These are phyloP conservation scores for Arnoldichthys spilopterus DNA, from an alignment of 2,797 vertebrate genomes.

Conservation along the genomic window DNA sequence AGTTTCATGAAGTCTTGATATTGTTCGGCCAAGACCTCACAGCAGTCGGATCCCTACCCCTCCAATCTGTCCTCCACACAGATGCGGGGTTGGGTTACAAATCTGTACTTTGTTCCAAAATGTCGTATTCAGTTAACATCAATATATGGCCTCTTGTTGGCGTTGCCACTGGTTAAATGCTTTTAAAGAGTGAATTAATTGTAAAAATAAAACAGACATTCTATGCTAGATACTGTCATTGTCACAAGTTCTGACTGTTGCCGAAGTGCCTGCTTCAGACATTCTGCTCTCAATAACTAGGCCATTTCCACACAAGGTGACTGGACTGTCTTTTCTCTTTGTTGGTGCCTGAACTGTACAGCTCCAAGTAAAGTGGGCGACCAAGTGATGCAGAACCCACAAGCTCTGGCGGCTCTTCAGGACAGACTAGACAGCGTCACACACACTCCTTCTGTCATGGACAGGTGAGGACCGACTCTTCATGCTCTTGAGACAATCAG, in stretches of 20 bases:
- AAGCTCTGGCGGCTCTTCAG: constrained; percentile 83
- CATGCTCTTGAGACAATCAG: too few relatives aligned
- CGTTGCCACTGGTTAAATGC: neutral
- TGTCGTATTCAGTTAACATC: neutral
- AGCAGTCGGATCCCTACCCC: constrained; percentile 8
- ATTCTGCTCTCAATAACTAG: neutral
- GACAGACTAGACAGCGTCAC: constrained; percentile 81
- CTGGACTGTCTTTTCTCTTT: neutral
- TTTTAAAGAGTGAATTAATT: neutral
- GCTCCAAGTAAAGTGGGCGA: constrained; percentile 71
- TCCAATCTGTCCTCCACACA: constrained; percentile 9
- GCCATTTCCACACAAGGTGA: neutral
- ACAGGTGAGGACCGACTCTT: constrained; percentile 76
- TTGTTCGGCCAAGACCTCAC: constrained; percentile 22
- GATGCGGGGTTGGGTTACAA: neutral
- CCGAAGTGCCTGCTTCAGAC: neutral
- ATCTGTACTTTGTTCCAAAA: constrained; percentile 19
- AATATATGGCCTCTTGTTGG: neutral
- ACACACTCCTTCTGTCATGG: constrained; percentile 83
- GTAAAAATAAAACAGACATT: neutral
- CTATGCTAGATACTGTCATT: too few relatives aligned
- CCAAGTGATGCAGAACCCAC: constrained; percentile 86
- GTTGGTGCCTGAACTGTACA: constrained; percentile 7
- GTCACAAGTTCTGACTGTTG: too few relatives aligned
- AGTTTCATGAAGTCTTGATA: constrained; percentile 54